Evolutionary conservation across 23 tunicate genomes (phyloP).

Genomic region (Phallusia fumigata): DNA sequence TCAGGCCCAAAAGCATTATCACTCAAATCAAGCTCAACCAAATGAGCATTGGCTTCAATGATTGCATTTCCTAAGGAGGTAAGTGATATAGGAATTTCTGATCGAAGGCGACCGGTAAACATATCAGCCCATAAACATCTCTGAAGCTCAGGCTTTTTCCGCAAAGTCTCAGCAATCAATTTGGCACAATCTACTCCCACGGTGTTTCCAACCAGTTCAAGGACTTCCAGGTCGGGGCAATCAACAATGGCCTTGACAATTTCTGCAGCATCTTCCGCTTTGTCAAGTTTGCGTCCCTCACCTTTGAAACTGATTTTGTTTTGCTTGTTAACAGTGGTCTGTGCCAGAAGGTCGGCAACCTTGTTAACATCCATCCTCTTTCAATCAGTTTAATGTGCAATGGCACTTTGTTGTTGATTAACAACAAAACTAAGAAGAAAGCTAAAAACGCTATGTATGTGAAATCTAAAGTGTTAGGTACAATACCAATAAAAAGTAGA

Average conservation of each 20-base stretch:
- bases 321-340: conserved; percentile 27
- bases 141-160: conserved; percentile 53
- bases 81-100: conserved; percentile 80
- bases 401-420: too few relatives aligned
- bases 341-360: conserved; percentile 25
- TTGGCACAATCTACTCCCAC: conserved; percentile 80
- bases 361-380: conserved; percentile 7
- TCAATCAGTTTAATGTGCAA: neutral
- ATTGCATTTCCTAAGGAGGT: conserved; percentile 55
- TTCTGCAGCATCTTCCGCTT: conserved; percentile 58
- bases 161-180: conserved; percentile 47
- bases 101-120: conserved; percentile 77
- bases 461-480: too few relatives aligned
- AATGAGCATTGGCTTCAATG: conserved; percentile 58
- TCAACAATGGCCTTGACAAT: conserved; percentile 53
- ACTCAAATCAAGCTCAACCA: conserved; percentile 82
- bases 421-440: too few relatives aligned
- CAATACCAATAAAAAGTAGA: too few relatives aligned
- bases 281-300: conserved; percentile 22
- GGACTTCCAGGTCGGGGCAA: conserved; percentile 54
- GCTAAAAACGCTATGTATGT: too few relatives aligned
- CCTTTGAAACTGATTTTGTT: conserved; percentile 45
- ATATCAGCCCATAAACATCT: conserved; percentile 90
- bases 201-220: conserved; percentile 83
- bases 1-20: conserved; percentile 92